Evolutionary conservation across 2,797 vertebrate species (phyloP), one percentile per base, ranked within the genome.

Genomic region (Morus bassanus): DNA sequence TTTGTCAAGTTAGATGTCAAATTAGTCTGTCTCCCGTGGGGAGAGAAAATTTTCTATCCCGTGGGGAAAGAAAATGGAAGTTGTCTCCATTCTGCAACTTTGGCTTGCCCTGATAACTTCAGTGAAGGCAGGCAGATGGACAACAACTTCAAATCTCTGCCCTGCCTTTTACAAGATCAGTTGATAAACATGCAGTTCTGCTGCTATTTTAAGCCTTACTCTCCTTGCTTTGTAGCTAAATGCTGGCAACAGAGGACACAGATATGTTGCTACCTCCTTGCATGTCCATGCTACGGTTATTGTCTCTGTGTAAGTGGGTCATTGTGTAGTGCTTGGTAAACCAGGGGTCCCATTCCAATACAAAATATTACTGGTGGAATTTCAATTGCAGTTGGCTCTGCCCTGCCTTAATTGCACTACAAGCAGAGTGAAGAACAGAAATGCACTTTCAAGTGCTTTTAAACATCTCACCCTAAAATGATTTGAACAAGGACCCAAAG

Each of bases 281-380:
- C 28, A 56, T 0, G 0, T 48, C 46, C 11, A 5, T 13, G 13
- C 48, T 81, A n/a, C 0, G 1, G 19, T 43, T 91, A 13, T 61
- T 48, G 11, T 59, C 39, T 57, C 43, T 46, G 31, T 28, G 28
- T n/a, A n/a, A 41, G 18, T 43, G 18, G 6, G 7, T 78, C 8
- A 13, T 13, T 57, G 7, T 8, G 13, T 14, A 53, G 28, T 6
- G 3, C 48, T 69, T n/a, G 43, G 25, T 70, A 74, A 60, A 61
- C 2, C 30, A 43, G 11, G 7, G 10, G 11, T 37, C 61, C 67
- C 6, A 35, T 28, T 50, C 24, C 24, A 48, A 4, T 27, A 46
- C 41, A 57, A 53, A 69, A 51, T 33, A 13, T 51, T 57, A 43
- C 57, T 2, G 22, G 9, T 43, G n/a, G 31, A 77, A 48, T 74